Evolutionary conservation across 2,888 invertebrate species (phyloP), one percentile per base, ranked within the genome.

Genomic region (Taphrorychus bicolor): DNA sequence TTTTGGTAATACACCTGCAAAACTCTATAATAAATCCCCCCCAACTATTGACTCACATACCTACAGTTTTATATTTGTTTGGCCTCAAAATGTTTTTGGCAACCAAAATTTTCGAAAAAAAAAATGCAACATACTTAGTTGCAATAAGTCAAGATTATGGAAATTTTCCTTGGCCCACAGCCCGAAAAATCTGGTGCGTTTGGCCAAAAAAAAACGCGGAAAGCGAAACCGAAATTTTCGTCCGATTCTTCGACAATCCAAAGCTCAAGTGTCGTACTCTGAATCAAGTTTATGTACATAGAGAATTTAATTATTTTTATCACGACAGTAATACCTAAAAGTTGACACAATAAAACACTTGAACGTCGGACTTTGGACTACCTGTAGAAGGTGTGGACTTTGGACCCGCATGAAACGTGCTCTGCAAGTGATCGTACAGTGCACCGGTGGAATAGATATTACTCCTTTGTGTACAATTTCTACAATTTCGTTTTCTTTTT

Each of bases 351-450:
- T 45, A 54, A 66, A 56, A 62, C 66, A 71, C 71, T 74, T 74
- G 76, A 74, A 76, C 76, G 70, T 77, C 76, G 76, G 76, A 79
- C 79, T 78, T 78, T 77, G 77, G 59, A 75, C 76, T 74, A 76
- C 76, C 75, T 76, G 74, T 72, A 70, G 66, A 66, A 70, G 18
- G 18, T 45, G 11, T 77, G 79, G 76, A 79, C 80, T 79, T 79
- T 82, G 81, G 77, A 81, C 81, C 42, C 42, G 21, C 32, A 59
- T 42, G 52, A 68, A 70, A 67, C 64, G 59, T 64, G 65, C 59
- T 70, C 54, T 17, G 24, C 17, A 24, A 66, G 56, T 68, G 66
- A 54, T 51, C 52, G 19, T 49, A 19, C 53, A 66, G 40, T 60
- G 32, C 32, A 32, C 32, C 32, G 32, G 32, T 32, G n/a, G n/a